Evolutionary conservation across 2,888 invertebrate species (phyloP).

Genomic region (Ommatoiulus sabulosus): DNA sequence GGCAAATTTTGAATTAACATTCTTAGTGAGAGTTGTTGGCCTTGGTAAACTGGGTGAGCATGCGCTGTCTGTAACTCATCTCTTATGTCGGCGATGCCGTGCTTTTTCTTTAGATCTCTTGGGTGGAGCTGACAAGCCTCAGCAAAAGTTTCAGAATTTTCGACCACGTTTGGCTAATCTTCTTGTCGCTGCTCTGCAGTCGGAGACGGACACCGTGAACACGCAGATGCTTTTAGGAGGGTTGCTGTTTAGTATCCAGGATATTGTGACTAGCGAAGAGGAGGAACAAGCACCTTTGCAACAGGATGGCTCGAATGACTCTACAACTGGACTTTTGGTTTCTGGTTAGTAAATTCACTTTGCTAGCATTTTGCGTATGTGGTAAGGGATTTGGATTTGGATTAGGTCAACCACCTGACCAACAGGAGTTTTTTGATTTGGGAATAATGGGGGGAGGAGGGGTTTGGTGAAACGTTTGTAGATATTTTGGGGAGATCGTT

Average conservation of each 20-base stretch:
- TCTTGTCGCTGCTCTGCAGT: slow-evolving; percentile 83
- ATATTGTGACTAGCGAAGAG: slow-evolving; percentile 81
- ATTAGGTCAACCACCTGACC: no score
- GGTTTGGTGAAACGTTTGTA: neutral
- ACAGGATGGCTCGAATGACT: slow-evolving; percentile 61
- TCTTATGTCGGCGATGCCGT: neutral
- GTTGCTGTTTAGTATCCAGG: slow-evolving; percentile 81
- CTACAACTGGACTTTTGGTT: slow-evolving; percentile 73
- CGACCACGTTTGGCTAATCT: slow-evolving; percentile 83
- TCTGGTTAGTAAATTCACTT: slow-evolving; percentile 72
- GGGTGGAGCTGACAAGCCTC: slow-evolving; percentile 59
- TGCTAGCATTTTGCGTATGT: neutral
- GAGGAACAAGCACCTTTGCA: slow-evolving; percentile 74
- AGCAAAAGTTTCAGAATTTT: slow-evolving; percentile 67
- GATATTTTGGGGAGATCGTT: no score
- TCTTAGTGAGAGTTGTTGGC: no score
- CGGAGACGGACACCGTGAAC: slow-evolving; percentile 86
- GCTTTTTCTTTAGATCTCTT: slow-evolving; percentile 54
- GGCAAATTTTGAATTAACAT: no score
- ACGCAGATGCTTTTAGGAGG: slow-evolving; percentile 88
- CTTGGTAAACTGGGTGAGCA: no score
- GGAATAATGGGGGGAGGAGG: neutral
- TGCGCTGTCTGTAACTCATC: no score
- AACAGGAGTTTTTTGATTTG: neutral
- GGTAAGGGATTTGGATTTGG: no score